Evolutionary conservation across 2,113 vertebrate genomes (phyloP), one percentile per base, ranked within the genome.

Genomic region (Clarias macrocephalus): DNA sequence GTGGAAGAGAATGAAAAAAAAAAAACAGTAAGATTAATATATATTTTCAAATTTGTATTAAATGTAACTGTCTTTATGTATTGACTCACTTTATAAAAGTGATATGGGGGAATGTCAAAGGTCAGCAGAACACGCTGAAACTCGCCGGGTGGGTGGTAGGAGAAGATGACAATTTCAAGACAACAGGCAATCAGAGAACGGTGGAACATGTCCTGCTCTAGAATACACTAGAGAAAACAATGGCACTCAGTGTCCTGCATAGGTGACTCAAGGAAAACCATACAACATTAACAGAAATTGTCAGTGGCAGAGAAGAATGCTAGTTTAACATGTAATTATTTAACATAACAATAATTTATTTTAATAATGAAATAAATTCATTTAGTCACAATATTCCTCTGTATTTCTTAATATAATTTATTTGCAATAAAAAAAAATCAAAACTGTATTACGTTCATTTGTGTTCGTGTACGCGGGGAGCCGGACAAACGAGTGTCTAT

Each of bases 131-230:
- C 83, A 70, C 92, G 93, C 0, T 96, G 96, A 91, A 99, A 99
- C 85, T 96, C 96, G 89, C 97, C 97, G 18, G 96, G 96, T 19
- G 97, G 96, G 68, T 96, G 95, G 56, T 97, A 98, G 0, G 97
- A 98, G 89, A 98, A 99, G 89, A 94, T 94, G 57, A 97, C 93
- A 2, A 99, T 96, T 91, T 99, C 97, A 86, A 99, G 93, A 84
- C 97, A 98, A 83, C 98, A 99, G 0, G 94, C 96, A 73, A 99
- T 91, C 88, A 99, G 95, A 0, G 98, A 99, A 63, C 95, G 95
- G 19, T 99, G 97, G 91, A 99, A 97, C 85, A 97, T 89, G 54
- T 99, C 97, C 88, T 98, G 97, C 86, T 98, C 97, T 93, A 99
- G 92, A 84, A 99, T 93, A 81, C 94, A 94, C 98, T 99, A 92